phyloP scores from a whole-genome alignment of 2,113 vertebrate species.

The Bostrychus sinensis region DNA sequence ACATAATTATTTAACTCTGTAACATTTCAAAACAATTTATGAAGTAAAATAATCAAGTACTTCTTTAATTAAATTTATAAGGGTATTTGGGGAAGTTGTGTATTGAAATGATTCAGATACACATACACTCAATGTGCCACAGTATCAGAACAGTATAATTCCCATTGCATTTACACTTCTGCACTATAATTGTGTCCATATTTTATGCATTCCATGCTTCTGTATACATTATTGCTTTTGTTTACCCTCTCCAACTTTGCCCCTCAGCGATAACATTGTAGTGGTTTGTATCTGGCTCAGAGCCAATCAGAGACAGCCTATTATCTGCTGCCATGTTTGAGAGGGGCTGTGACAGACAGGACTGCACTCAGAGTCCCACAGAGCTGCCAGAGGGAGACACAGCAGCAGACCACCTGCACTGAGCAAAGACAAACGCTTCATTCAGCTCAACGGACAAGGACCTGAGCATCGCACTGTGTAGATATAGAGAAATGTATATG shows the following conservation, averaged over 20 bases:
- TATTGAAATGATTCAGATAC: no score
- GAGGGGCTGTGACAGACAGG: constrained; percentile 18
- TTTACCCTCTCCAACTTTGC: background rate
- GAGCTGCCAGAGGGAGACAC: constrained; percentile 34
- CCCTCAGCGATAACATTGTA: background rate
- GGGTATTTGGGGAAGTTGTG: no score
- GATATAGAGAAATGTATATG: no score
- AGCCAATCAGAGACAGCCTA: constrained; percentile 21
- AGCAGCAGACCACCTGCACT: constrained; percentile 28
- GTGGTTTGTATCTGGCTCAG: background rate
- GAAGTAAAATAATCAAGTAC: no score
- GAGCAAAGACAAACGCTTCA: constrained; percentile 20
- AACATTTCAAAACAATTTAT: no score
- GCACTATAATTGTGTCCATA: background rate
- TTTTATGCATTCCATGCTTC: background rate
- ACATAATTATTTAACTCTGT: no score
- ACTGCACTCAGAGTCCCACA: constrained; percentile 30
- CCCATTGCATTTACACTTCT: no score
- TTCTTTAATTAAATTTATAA: no score
- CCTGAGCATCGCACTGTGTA: background rate
- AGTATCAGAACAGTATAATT: no score
- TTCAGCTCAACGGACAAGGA: constrained; percentile 29
- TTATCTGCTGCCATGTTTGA: constrained; percentile 18
- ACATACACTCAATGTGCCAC: no score
- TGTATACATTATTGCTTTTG: background rate